Conservation (phyloP, 2,797 vertebrate species). For the Sciurus vulgaris region DNA sequence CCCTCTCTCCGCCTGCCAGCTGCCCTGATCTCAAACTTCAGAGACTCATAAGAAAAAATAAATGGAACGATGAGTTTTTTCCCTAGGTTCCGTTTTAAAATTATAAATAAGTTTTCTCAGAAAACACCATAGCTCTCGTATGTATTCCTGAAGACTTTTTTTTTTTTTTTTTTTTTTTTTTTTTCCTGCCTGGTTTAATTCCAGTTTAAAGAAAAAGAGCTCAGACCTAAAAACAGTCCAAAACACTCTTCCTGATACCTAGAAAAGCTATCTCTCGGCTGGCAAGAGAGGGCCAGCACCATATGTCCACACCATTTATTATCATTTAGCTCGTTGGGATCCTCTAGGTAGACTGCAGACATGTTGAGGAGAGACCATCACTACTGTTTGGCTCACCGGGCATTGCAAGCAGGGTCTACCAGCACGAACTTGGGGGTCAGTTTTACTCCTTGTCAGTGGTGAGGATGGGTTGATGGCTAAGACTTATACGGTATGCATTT, state of each 20-base stretch:
- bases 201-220: slow-evolving; percentile 50
- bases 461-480: neutral
- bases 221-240: slow-evolving; percentile 51
- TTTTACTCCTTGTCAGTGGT: neutral
- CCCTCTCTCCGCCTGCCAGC: neutral
- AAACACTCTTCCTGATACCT: neutral
- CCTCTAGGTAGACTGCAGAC: neutral
- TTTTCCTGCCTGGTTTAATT: slow-evolving; percentile 57
- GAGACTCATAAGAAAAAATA: neutral
- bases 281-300: neutral
- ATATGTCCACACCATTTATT: neutral
- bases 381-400: neutral
- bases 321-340: neutral
- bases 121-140: slow-evolving; percentile 16
- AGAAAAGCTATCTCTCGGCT: slow-evolving; percentile 25
- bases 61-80: neutral
- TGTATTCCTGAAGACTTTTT: neutral
- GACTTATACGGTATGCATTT: neutral
- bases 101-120: slow-evolving; percentile 19
- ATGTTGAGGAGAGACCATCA: fast-evolving
- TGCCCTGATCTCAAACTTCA: neutral
- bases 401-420: neutral
- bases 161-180: neutral
- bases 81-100: slow-evolving; percentile 16
- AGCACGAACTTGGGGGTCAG: neutral